Evolutionary conservation across 1,140 invertebrate species (phyloP), one percentile per base, ranked within the genome.

Genomic region (Danaus plexippus): DNA sequence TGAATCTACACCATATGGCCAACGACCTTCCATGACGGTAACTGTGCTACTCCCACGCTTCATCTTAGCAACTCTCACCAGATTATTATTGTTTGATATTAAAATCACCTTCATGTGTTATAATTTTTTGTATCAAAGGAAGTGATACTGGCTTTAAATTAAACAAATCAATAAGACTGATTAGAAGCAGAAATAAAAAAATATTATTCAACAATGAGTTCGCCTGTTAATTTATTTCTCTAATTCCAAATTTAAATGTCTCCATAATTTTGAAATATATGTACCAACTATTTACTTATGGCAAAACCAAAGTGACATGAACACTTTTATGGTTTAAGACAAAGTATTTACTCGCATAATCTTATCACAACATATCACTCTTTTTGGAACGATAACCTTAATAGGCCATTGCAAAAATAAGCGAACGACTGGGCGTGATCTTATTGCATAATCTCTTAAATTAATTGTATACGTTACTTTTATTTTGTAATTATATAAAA

Each of bases 1-100:
- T 52, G 44, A 45, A 64, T 54, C 54, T 59, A 44, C 40, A 51
- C 71, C 71, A 73, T 73, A 73, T 73, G 71, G 71, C 65, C 66
- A 68, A 63, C 56, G 71, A 71, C 68, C 71, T 73, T 73, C 62
- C 64, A 53, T 3, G 15, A 3, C 46, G 52, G 52, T 62, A 60
- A 68, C 59, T 70, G 61, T 59, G 59, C 47, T 51, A 64, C 55
- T 63, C 57, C 59, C 63, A 65, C 64, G 61, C 64, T 11, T 53
- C 18, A 58, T 57, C 41, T 44, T 49, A 51, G 49, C 59, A 55
- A 45, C 57, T 59, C 52, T 54, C 53, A 52, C 52, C 41, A 47
- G 49, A 32, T 32, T n/a, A 15, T 13, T 48, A 48, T 12, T 10
- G 18, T 48, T 10, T 12, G n/a, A 12, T 15, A 10, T 48, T 13